Evolutionary conservation across 1,140 invertebrate species (phyloP).

Genomic region (Oreohelix idahoensis): DNA sequence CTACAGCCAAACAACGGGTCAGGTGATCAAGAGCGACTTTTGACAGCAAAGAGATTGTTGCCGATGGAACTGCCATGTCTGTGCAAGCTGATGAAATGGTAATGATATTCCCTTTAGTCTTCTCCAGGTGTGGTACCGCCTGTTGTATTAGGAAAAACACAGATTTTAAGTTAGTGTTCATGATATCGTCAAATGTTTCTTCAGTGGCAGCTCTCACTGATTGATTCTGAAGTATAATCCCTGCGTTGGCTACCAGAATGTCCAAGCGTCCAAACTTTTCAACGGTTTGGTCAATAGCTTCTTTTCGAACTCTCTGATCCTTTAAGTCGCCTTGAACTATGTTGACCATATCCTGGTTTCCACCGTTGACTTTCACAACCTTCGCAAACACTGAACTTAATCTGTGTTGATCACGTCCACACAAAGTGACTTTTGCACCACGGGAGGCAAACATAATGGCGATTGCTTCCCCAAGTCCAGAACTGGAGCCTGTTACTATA

Average conservation of each 20-base stretch:
- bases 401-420: background rate
- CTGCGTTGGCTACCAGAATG: slow-evolving; percentile 8
- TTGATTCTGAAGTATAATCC: background rate
- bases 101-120: slow-evolving; percentile 2
- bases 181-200: background rate
- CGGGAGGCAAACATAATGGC: no score
- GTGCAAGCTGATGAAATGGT: background rate
- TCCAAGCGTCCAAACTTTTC: no score
- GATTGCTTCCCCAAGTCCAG: no score
- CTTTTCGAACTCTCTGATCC: no score
- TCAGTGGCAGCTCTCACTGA: background rate
- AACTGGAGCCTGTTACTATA: no score
- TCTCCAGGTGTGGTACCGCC: no score
- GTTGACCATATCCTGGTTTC: background rate
- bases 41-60: no score
- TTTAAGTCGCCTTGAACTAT: background rate
- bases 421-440: no score
- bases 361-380: background rate
- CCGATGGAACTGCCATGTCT: background rate
- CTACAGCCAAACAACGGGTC: no score
- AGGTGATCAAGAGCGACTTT: no score
- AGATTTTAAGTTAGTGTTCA: slow-evolving; percentile 16
- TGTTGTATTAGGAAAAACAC: no score
- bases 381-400: background rate
- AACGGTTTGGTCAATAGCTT: background rate